A percentile compares a stretch with the other conserved stretches of the same genome.
phyloP scores from a whole-genome alignment of 2,888 invertebrate species.

The Polymixis flavicincta region DNA sequence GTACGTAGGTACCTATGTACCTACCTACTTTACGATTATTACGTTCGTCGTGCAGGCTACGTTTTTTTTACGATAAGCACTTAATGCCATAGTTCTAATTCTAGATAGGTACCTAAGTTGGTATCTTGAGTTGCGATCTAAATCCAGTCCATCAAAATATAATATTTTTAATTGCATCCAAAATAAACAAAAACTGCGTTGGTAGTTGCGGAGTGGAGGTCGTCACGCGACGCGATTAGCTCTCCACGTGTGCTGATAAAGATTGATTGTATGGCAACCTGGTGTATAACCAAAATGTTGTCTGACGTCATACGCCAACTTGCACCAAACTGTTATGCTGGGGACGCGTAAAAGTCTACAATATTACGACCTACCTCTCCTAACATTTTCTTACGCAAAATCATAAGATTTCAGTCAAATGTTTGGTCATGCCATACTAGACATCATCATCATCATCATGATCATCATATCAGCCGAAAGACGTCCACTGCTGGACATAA shows the following conservation, averaged over 20 bases:
- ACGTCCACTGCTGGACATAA: too few relatives aligned
- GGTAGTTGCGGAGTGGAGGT: slow-evolving; percentile 50
- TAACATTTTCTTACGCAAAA: slow-evolving; percentile 16
- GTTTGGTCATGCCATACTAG: slow-evolving; percentile 60
- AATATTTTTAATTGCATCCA: slow-evolving; percentile 38
- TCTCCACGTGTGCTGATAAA: slow-evolving; percentile 82
- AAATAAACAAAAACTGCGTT: slow-evolving; percentile 44
- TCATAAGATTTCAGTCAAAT: slow-evolving; percentile 56
- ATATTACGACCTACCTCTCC: not conserved
- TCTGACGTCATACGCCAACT: slow-evolving; percentile 62
- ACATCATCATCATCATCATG: too few relatives aligned
- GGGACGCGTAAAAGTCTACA: not conserved
- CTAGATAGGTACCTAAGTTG: not conserved
- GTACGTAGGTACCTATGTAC: too few relatives aligned
- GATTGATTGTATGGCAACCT: slow-evolving; percentile 67
- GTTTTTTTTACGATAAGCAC: not conserved
- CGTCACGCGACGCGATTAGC: slow-evolving; percentile 75
- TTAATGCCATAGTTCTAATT: slow-evolving; percentile 5
- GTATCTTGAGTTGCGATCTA: not conserved
- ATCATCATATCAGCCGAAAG: too few relatives aligned
- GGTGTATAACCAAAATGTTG: slow-evolving; percentile 68
- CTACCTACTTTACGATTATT: not conserved
- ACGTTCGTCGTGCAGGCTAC: not conserved
- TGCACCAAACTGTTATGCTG: slow-evolving; percentile 33
- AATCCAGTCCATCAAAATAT: slow-evolving; percentile 12